Percentiles rank a stretch among this genome's conserved stretches.
Evolutionary conservation across 2,113 vertebrate species (phyloP).

Genomic region (Glareola pratincola): DNA sequence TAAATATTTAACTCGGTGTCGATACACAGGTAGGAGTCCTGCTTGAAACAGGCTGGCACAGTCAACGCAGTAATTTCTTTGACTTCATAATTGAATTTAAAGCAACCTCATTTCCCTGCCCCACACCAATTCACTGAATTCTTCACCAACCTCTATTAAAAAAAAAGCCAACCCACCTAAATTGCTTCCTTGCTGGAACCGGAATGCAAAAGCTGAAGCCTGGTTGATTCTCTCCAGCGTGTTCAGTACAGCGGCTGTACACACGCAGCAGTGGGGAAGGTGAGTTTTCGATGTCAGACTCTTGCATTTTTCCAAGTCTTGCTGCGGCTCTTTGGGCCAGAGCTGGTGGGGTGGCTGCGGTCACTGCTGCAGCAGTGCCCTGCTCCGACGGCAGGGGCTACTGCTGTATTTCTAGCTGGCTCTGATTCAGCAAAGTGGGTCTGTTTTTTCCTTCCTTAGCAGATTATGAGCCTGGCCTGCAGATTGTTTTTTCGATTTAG

Average conservation of each 20-base stretch:
- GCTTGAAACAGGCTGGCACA: not conserved
- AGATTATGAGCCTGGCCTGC: not conserved
- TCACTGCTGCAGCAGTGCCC: rapidly evolving
- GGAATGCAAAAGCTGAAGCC: not conserved
- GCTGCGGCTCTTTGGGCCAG: rapidly evolving
- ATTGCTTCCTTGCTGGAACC: not conserved
- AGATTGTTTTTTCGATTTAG: not conserved
- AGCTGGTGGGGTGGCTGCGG: not conserved
- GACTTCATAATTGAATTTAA: not conserved
- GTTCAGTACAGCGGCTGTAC: not conserved
- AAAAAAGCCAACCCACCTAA: not conserved
- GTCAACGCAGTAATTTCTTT: not conserved
- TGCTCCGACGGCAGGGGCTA: not conserved
- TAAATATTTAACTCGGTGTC: not conserved
- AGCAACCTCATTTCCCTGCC: not conserved
- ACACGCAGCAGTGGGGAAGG: not conserved
- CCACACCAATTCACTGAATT: not conserved
- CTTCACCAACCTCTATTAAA: not conserved
- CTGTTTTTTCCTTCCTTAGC: not conserved
- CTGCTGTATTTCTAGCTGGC: not conserved
- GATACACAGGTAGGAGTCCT: not conserved
- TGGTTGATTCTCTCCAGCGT: not conserved
- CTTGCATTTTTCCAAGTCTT: rapidly evolving
- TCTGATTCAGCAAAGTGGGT: not conserved
- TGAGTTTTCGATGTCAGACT: rapidly evolving